These are phyloP conservation scores for Sarcophaga peregrina DNA, from an alignment of 1,140 invertebrate genomes.

Conservation along the genomic window DNA sequence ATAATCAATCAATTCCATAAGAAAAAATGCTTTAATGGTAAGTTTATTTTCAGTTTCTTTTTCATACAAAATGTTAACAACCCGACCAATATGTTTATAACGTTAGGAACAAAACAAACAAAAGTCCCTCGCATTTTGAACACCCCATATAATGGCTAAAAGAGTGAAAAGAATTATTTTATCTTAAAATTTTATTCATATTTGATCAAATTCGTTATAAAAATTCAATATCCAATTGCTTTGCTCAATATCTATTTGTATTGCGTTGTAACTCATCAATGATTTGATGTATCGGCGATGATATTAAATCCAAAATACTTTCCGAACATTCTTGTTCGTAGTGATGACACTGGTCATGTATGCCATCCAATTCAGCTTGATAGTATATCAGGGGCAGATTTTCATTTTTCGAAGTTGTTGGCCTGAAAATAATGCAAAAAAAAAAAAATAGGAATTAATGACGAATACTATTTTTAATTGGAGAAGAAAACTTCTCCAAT, in stretches of 20 bases:
- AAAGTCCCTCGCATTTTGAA: not conserved
- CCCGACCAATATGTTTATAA: no score
- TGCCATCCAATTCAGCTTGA: constrained; percentile 67
- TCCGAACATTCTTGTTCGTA: constrained; percentile 58
- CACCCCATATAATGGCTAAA: no score
- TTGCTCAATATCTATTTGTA: not conserved
- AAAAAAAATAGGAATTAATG: not conserved
- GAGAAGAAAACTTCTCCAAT: no score
- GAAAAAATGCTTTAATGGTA: no score
- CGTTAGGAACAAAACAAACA: not conserved
- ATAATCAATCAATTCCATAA: no score
- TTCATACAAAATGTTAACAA: no score
- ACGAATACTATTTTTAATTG: not conserved
- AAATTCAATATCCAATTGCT: no score
- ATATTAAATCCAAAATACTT: constrained; percentile 57
- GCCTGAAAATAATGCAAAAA: constrained; percentile 61
- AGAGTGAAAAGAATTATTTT: no score
- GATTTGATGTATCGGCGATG: constrained; percentile 46
- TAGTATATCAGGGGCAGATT: constrained; percentile 69
- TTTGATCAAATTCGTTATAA: no score
- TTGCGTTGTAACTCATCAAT: constrained; percentile 40
- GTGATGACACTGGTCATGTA: constrained; percentile 55
- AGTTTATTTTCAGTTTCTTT: no score
- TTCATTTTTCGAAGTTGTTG: constrained; percentile 70
- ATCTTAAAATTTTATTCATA: no score